phyloP scores from a whole-genome alignment of 2,797 vertebrate species.

The Morus bassanus region DNA sequence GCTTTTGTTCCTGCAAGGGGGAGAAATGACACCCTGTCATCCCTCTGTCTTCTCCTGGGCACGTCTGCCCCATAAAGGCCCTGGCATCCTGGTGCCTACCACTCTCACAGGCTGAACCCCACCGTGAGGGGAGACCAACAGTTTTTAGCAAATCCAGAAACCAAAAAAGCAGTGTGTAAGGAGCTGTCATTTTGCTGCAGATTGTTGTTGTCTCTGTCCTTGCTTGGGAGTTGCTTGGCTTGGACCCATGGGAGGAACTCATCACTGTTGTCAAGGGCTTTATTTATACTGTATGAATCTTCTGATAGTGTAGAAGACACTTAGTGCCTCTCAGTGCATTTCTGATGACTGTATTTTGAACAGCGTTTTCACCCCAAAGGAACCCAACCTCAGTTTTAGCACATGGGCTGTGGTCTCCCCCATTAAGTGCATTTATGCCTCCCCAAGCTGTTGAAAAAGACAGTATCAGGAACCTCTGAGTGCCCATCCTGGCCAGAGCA shows the following conservation, averaged over 20 bases:
- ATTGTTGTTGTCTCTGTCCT: background rate
- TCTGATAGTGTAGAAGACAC: background rate
- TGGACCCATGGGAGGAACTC: background rate
- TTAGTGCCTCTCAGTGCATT: background rate
- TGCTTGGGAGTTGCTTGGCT: background rate
- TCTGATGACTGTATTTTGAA: background rate
- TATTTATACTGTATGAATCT: background rate
- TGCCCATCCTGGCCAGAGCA: rapidly evolving
- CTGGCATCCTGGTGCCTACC: background rate
- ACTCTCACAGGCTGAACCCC: background rate
- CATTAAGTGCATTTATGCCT: background rate
- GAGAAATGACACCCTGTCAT: background rate
- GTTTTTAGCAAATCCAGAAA: background rate
- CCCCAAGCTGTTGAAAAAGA: background rate
- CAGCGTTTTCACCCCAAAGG: background rate
- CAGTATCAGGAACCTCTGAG: background rate
- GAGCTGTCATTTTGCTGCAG: background rate
- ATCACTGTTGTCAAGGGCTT: background rate
- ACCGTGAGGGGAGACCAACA: rapidly evolving
- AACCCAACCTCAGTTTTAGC: background rate
- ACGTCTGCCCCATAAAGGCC: background rate
- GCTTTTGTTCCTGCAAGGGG: background rate
- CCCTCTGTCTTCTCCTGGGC: background rate
- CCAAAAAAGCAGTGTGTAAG: background rate
- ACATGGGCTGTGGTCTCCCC: too few relatives aligned